phyloP scores from a whole-genome alignment of 1,140 invertebrate species.

The Stratiolaelaps scimitus region DNA sequence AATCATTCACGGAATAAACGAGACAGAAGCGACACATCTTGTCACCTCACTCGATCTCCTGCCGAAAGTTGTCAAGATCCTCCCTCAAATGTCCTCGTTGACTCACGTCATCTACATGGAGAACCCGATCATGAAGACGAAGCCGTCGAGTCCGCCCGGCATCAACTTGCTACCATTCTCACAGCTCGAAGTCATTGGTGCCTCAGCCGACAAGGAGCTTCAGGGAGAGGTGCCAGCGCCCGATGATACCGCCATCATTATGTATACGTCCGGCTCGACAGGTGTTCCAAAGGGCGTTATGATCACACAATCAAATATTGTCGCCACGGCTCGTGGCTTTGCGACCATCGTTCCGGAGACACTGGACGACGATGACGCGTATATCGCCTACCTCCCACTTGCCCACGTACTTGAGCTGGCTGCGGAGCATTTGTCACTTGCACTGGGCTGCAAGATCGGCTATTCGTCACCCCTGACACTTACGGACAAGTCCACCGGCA shows the following conservation, averaged over 20 bases:
- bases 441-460: slow-evolving; percentile 71
- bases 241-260: slow-evolving; percentile 75
- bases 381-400: slow-evolving; percentile 87
- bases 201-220: slow-evolving; percentile 33
- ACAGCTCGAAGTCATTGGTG: slow-evolving; percentile 39
- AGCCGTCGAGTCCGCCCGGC: slow-evolving; percentile 34
- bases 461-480: slow-evolving; percentile 89
- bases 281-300: slow-evolving; percentile 65
- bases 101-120: slow-evolving; percentile 75
- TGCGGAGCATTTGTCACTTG: slow-evolving; percentile 47
- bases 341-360: slow-evolving; percentile 54
- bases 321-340: slow-evolving; percentile 74
- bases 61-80: slow-evolving; percentile 35
- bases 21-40: slow-evolving; percentile 66
- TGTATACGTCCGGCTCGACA: slow-evolving; percentile 91
- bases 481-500: slow-evolving; percentile 54
- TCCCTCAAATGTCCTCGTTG: slow-evolving; percentile 39
- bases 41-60: slow-evolving; percentile 38
- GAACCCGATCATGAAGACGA: slow-evolving; percentile 45
- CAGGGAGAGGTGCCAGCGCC: slow-evolving; percentile 50
- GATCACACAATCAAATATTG: slow-evolving; percentile 73
- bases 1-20: slow-evolving; percentile 84
- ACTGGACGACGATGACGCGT: slow-evolving; percentile 53
- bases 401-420: slow-evolving; percentile 94
- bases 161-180: slow-evolving; percentile 36